Evolutionary conservation across 1,140 invertebrate genomes (phyloP).

Genomic region (Aricia agestis): DNA sequence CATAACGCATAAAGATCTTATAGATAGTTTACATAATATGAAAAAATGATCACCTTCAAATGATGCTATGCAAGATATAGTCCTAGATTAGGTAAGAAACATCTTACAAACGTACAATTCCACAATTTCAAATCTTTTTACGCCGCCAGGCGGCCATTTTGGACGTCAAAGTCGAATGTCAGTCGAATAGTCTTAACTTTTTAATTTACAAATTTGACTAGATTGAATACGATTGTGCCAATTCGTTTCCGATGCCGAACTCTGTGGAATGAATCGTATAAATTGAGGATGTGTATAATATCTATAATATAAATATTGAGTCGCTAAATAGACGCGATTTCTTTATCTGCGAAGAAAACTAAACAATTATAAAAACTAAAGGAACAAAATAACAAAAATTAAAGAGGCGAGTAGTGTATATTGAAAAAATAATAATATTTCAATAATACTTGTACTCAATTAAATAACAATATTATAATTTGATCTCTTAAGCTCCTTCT

Average conservation of each 20-base stretch:
- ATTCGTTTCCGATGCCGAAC: conserved; percentile 53
- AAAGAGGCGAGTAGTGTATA: conserved; percentile 69
- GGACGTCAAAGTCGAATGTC: conserved; percentile 64
- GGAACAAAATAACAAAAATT: conserved; percentile 71
- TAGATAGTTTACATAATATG: conserved; percentile 67
- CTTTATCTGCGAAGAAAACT: conserved; percentile 49
- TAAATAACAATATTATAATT: conserved; percentile 76
- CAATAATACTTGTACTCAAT: conserved; percentile 74
- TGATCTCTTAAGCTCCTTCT: conserved; percentile 67
- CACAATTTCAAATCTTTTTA: conserved; percentile 67
- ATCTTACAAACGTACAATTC: conserved; percentile 54
- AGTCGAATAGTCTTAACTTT: conserved; percentile 59
- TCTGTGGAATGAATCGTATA: conserved; percentile 42
- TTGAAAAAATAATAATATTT: conserved; percentile 66
- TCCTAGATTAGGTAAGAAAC: conserved; percentile 20
- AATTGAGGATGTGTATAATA: conserved; percentile 68
- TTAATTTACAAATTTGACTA: conserved; percentile 68
- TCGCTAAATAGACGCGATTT: conserved; percentile 44
- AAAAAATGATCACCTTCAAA: conserved; percentile 59
- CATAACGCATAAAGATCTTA: conserved; percentile 72
- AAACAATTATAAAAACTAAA: conserved; percentile 71
- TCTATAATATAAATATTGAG: conserved; percentile 58
- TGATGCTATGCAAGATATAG: conserved; percentile 50
- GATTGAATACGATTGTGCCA: conserved; percentile 68
- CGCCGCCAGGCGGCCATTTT: conserved; percentile 65